Evolutionary conservation across 2,113 vertebrate genomes (phyloP).

Genomic region (Elachura formosa): DNA sequence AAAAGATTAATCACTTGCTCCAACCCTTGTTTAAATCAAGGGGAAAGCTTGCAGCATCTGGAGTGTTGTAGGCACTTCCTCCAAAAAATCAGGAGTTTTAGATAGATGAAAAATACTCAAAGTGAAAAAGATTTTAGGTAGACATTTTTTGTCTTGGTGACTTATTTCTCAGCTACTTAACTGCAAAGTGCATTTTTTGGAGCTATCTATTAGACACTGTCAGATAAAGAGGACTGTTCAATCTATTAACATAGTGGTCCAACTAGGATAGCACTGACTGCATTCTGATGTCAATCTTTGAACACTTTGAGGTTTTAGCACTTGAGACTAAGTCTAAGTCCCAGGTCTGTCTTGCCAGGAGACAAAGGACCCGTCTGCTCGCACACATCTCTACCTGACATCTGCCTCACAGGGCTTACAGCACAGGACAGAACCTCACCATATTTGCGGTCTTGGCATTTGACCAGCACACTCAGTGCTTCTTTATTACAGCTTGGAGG

Average conservation of each 20-base stretch:
- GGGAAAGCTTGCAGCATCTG: background rate
- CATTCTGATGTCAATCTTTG: background rate
- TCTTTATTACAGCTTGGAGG: background rate
- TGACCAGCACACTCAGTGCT: background rate
- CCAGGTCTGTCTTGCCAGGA: background rate
- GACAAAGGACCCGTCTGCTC: background rate
- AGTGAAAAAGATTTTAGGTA: background rate
- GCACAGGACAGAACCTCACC: background rate
- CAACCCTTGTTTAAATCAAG: background rate
- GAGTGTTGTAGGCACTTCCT: background rate
- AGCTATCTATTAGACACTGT: background rate
- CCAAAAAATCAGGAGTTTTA: background rate
- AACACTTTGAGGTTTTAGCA: background rate
- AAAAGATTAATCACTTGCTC: constrained; percentile 15
- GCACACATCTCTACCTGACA: background rate
- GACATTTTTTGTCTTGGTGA: background rate
- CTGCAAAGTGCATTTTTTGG: background rate
- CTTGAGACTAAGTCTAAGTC: background rate
- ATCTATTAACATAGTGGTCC: background rate
- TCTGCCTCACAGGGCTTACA: background rate
- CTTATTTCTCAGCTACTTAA: background rate
- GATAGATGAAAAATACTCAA: background rate
- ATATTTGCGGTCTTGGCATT: background rate
- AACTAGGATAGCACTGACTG: background rate
- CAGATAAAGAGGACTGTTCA: background rate